Evolutionary conservation across 2,113 vertebrate species (phyloP).

Genomic region (Paedocypris sp.): DNA sequence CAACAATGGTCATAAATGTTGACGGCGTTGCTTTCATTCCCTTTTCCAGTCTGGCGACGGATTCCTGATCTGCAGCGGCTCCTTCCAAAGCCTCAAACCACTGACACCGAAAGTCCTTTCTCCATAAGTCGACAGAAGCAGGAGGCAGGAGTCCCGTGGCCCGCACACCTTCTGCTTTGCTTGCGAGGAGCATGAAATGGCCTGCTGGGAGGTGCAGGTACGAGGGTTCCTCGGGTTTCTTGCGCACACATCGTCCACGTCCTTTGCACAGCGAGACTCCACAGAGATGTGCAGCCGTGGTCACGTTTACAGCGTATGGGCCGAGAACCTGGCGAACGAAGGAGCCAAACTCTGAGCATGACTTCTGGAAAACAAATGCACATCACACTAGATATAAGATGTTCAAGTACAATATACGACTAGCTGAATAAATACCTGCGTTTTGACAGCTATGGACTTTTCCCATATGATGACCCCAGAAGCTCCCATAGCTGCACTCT

Average conservation of each 20-base stretch:
- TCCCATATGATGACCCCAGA: slow-evolving; percentile 86
- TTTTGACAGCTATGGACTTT: slow-evolving; percentile 48
- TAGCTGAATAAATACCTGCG: slow-evolving; percentile 47
- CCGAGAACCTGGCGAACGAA: slow-evolving; percentile 57
- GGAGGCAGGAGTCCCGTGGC: slow-evolving; percentile 45
- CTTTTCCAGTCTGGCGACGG: slow-evolving; percentile 35
- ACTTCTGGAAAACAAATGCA: slow-evolving; percentile 44
- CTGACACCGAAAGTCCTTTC: slow-evolving; percentile 62
- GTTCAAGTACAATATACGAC: background rate
- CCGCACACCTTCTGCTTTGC: slow-evolving; percentile 37
- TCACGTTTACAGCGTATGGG: slow-evolving; percentile 62
- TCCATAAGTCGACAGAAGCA: slow-evolving; percentile 49
- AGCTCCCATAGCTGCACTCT: slow-evolving; percentile 77
- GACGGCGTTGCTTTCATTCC: slow-evolving; percentile 6
- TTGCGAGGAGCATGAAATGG: slow-evolving; percentile 33
- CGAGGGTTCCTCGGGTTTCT: slow-evolving; percentile 47
- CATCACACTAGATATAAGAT: background rate
- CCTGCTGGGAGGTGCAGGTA: slow-evolving; percentile 57
- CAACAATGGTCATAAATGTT: slow-evolving; percentile 36
- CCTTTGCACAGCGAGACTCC: slow-evolving; percentile 59
- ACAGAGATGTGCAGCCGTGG: slow-evolving; percentile 58
- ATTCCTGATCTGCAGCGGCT: slow-evolving; percentile 52
- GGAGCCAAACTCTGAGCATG: slow-evolving; percentile 56
- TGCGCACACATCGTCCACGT: slow-evolving; percentile 61
- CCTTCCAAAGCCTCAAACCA: slow-evolving; percentile 57